Conservation (phyloP, 2,888 invertebrate genomes). For the Perizoma flavofasciatum region DNA sequence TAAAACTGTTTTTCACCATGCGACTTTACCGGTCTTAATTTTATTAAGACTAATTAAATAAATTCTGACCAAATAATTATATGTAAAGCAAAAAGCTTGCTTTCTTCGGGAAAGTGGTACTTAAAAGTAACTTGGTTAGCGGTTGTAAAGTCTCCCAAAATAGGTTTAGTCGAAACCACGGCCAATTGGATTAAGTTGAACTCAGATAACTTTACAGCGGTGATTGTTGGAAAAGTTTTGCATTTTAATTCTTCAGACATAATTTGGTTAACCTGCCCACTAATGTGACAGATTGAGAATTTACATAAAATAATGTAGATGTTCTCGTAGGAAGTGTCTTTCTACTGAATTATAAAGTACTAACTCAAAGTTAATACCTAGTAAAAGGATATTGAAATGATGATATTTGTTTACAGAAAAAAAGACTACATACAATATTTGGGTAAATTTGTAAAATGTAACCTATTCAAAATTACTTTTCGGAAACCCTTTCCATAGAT, state of each 20-base stretch:
- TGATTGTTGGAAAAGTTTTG: slow-evolving; percentile 61
- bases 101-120: slow-evolving; percentile 59
- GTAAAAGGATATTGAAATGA: no score
- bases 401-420: no score
- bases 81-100: slow-evolving; percentile 65
- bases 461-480: no score
- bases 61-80: slow-evolving; percentile 45
- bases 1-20: slow-evolving; percentile 9
- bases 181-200: slow-evolving; percentile 74
- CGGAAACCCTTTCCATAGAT: no score
- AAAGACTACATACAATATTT: no score
- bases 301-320: not conserved
- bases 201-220: slow-evolving; percentile 73
- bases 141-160: slow-evolving; percentile 71
- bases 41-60: slow-evolving; percentile 30
- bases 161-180: slow-evolving; percentile 72
- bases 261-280: slow-evolving; percentile 27
- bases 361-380: no score
- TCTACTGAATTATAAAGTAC: not conserved
- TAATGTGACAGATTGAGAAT: slow-evolving; percentile 7
- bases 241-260: slow-evolving; percentile 45
- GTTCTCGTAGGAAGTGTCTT: not conserved
- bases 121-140: slow-evolving; percentile 66
- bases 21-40: slow-evolving; percentile 14
- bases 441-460: no score